Percentiles rank a stretch among this genome's conserved stretches.
Evolutionary conservation across 2,888 invertebrate species (phyloP).

Genomic region (Megamerina dolium): DNA sequence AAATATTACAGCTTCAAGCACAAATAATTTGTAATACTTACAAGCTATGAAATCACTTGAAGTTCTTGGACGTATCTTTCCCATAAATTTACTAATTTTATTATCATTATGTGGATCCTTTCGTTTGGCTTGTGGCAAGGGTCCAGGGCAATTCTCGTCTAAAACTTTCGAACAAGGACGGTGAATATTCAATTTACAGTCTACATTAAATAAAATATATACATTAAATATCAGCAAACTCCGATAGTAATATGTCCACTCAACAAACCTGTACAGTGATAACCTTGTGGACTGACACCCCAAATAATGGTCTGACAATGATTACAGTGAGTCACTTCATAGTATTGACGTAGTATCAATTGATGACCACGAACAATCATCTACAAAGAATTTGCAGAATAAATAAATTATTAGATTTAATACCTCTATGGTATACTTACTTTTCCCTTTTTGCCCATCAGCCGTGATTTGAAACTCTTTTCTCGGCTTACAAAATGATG

Average conservation of each 20-base stretch:
- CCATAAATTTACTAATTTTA: constrained; percentile 70
- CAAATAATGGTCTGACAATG: constrained; percentile 88
- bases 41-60: constrained; percentile 39
- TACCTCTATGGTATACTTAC: constrained; percentile 36
- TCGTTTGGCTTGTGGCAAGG: constrained; percentile 53
- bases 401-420: background rate
- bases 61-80: constrained; percentile 52
- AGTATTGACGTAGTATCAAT: constrained; percentile 81
- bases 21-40: too few relatives aligned
- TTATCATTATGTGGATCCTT: constrained; percentile 60
- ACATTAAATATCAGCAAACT: background rate
- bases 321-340: constrained; percentile 85
- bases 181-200: constrained; percentile 84
- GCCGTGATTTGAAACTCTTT: constrained; percentile 64
- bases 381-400: constrained; percentile 50
- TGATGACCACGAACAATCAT: constrained; percentile 83
- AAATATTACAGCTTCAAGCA: too few relatives aligned
- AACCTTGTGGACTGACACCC: constrained; percentile 96
- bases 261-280: constrained; percentile 78
- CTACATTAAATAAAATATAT: constrained; percentile 39
- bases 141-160: constrained; percentile 76
- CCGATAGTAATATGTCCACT: constrained; percentile 27
- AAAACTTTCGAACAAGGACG: constrained; percentile 71
- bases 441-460: constrained; percentile 65
- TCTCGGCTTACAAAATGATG: constrained; percentile 82